A percentile compares a stretch with the other conserved stretches of the same genome.
Evolutionary conservation across 2,797 vertebrate genomes (phyloP).

Genomic region (Peromyscus nudipes): DNA sequence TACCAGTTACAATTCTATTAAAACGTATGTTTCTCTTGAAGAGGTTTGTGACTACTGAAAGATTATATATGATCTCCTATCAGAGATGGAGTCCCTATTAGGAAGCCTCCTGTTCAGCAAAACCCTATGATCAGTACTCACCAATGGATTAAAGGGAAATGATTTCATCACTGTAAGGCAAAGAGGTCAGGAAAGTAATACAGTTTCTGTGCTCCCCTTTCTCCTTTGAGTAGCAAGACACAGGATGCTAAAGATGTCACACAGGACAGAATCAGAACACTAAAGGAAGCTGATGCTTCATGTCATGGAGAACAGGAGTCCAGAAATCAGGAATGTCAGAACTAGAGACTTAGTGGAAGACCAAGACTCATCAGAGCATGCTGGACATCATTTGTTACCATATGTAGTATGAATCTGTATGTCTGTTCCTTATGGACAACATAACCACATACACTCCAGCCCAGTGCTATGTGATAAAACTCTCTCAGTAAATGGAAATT

Average conservation of each 20-base stretch:
- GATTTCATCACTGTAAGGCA: not conserved
- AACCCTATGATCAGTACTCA: not conserved
- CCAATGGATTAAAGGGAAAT: not conserved
- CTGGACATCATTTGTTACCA: not conserved
- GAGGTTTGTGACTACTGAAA: not conserved
- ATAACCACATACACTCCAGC: not conserved
- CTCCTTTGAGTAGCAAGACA: not conserved
- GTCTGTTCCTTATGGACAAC: not conserved
- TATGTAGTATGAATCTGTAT: not conserved
- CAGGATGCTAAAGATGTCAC: not conserved
- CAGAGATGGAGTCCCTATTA: not conserved
- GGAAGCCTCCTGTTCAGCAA: not conserved
- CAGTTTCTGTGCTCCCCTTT: not conserved
- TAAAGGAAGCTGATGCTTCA: not conserved
- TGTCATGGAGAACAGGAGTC: not conserved
- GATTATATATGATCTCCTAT: not conserved
- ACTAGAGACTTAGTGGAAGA: not conserved
- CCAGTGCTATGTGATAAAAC: not conserved
- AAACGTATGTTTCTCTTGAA: not conserved
- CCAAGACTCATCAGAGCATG: not conserved
- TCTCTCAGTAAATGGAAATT: not conserved
- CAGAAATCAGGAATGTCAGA: not conserved
- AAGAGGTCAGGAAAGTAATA: not conserved
- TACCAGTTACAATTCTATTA: not conserved
- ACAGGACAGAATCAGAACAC: not conserved